phyloP scores from a whole-genome alignment of 2,888 invertebrate species.

The Carabus problematicus region DNA sequence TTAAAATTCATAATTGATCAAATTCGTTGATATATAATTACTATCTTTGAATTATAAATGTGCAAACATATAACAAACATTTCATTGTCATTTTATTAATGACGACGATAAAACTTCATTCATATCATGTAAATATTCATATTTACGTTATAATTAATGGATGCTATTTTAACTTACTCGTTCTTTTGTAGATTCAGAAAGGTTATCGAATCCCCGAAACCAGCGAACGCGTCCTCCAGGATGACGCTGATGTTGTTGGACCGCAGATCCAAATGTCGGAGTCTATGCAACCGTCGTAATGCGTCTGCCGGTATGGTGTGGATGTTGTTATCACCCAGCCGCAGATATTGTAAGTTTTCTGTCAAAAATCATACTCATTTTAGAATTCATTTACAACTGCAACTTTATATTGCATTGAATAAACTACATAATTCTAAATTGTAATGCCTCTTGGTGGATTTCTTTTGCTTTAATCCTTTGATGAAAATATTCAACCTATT shows the following conservation, averaged over 20 bases:
- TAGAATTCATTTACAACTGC: background rate
- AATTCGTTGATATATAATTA: too few species aligned
- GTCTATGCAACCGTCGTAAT: conserved; percentile 79
- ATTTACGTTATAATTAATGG: too few species aligned
- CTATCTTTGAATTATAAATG: too few species aligned
- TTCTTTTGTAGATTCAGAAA: conserved; percentile 92
- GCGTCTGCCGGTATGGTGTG: conserved; percentile 87
- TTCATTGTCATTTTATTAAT: too few species aligned
- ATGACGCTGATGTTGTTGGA: conserved; percentile 86
- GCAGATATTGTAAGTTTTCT: conserved; percentile 91
- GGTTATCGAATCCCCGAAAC: conserved; percentile 91
- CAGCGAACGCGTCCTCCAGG: conserved; percentile 85
- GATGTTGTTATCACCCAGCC: conserved; percentile 87
- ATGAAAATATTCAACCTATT: too few species aligned
- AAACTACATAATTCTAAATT: too few species aligned
- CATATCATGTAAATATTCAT: too few species aligned
- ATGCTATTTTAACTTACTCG: conserved; percentile 69
- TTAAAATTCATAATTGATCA: too few species aligned
- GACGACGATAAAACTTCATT: too few species aligned
- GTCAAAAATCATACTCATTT: conserved; percentile 48
- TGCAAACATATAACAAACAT: too few species aligned
- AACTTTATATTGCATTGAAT: background rate
- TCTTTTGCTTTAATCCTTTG: too few species aligned
- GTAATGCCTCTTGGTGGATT: too few species aligned
- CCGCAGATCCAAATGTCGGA: conserved; percentile 87